Conservation (phyloP, 2,888 invertebrate genomes). For the Artemia sinica region DNA sequence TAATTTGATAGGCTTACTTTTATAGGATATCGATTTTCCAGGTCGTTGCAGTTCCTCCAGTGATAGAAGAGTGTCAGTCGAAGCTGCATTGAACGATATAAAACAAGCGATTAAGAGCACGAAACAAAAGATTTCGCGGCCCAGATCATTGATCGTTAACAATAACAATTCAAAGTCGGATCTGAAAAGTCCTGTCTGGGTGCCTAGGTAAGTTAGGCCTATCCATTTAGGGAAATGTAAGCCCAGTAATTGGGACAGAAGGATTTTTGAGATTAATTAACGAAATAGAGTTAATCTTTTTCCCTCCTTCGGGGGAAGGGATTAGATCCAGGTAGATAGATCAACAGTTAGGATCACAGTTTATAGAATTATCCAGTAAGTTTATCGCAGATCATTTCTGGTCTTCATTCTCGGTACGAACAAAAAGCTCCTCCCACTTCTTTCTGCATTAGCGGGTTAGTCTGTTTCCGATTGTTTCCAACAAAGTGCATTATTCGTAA, state of each 20-base stretch:
- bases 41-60: conserved; percentile 10
- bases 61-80: background rate
- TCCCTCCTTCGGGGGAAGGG: too few relatives aligned
- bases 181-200: conserved; percentile 14
- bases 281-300: background rate
- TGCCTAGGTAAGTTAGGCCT: conserved; percentile 11
- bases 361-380: too few relatives aligned
- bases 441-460: too few relatives aligned
- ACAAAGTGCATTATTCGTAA: too few relatives aligned
- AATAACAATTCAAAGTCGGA: conserved; percentile 8
- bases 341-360: too few relatives aligned
- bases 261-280: background rate
- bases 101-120: background rate
- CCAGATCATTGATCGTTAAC: conserved; percentile 9
- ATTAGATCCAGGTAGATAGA: too few relatives aligned
- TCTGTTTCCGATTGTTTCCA: too few relatives aligned
- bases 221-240: background rate
- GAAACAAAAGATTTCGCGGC: background rate
- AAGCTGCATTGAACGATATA: conserved; percentile 5
- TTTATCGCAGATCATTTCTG: too few relatives aligned
- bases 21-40: background rate
- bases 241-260: background rate
- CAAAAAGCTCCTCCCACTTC: too few relatives aligned
- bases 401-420: too few relatives aligned
- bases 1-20: too few relatives aligned